Evolutionary conservation across 2,888 invertebrate species (phyloP), one percentile per base, ranked within the genome.

Genomic region (Rhodophaea formosa): DNA sequence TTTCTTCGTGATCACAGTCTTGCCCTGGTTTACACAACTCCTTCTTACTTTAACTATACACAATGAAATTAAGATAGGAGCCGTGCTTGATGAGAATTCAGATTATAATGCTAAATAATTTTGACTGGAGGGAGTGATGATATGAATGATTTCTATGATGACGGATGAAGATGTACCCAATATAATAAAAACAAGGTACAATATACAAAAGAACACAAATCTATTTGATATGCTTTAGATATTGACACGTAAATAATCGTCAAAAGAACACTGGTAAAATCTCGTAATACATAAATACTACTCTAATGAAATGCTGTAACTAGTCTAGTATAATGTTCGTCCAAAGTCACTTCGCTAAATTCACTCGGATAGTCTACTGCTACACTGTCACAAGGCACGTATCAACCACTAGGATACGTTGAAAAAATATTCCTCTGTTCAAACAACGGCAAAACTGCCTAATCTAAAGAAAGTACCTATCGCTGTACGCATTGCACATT

Each of bases 351-450:
- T 55, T 53, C 30, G 44, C 43, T 55, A 55, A 70, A 70, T 70
- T 70, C 70, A 67, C 72, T 69, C 66, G 60, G 64, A 69, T 67
- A 64, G 64, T 66, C 70, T 71, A 71, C 67, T 59, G 60, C 80
- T 83, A 82, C 77, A 75, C 69, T 66, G 75, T 82, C 79, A 78
- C 84, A 86, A 88, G 85, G 88, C 87, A 88, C 84, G 86, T 82
- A 87, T 82, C 88, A 62, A 78, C 72, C 70, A 71, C 76, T 79
- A 80, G 73, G 86, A 87, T 86, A 88, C 88, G 88, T 67, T 87
- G 86, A 77, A 87, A 88, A 88, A 87, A 88, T 87, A 87, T 83
- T 77, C 75, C 77, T 86, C 85, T 85, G 74, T 79, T 77, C 68
- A 73, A 79, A 75, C 69, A 77, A 77, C 75, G 67, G 68, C 68